These are phyloP conservation scores for Geococcyx californianus DNA, from an alignment of 2,113 vertebrate genomes.

Conservation along the genomic window DNA sequence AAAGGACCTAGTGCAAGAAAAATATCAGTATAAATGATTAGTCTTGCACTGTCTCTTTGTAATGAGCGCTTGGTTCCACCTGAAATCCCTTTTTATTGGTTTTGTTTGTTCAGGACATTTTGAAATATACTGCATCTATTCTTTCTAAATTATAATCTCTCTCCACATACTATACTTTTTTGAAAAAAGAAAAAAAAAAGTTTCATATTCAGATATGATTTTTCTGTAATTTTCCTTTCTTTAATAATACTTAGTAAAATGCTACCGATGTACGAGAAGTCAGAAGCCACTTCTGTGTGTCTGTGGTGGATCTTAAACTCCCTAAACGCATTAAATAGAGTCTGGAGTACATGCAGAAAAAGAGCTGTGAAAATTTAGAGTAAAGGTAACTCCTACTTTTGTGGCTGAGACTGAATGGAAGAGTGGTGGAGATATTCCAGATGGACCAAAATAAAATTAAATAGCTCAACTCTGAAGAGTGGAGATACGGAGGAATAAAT, in stretches of 20 bases:
- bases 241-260: neutral
- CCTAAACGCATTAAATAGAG: neutral
- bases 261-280: neutral
- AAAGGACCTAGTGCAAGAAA: neutral
- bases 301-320: neutral
- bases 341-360: neutral
- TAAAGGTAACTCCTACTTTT: slow-evolving; percentile 9
- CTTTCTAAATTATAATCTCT: neutral
- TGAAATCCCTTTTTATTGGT: neutral
- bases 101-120: neutral
- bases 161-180: neutral
- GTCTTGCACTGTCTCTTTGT: neutral
- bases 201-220: neutral
- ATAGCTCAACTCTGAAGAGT: slow-evolving; percentile 54
- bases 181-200: neutral
- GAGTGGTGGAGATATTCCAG: slow-evolving; percentile 36
- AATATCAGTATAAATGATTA: neutral
- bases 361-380: neutral
- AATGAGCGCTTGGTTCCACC: neutral
- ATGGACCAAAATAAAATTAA: slow-evolving; percentile 60
- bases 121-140: neutral
- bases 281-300: neutral
- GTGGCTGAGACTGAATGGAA: neutral
- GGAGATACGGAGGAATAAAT: slow-evolving; percentile 59
- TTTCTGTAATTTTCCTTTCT: neutral